Percentiles rank a stretch among this genome's conserved stretches.
These are phyloP conservation scores for Acanthisitta chloris DNA, from an alignment of 2,113 vertebrate species.

Conservation along the genomic window DNA sequence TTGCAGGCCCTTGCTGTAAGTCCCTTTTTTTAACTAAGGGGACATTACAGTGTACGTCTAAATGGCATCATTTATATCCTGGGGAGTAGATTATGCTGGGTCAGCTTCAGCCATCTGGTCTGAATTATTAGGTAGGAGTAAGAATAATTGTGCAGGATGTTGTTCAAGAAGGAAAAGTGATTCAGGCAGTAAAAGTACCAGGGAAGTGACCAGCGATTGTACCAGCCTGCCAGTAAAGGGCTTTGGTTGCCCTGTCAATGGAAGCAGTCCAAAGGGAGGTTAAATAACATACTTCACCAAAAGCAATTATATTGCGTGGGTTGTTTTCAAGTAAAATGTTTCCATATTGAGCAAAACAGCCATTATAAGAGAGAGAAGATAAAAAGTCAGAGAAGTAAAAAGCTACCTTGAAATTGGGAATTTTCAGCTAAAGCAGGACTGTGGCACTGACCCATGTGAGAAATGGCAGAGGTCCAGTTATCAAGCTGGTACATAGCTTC, in stretches of 20 bases:
- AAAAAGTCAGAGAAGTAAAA: neutral
- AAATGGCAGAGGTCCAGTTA: neutral
- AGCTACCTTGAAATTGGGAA: neutral
- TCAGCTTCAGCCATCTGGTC: conserved; percentile 54
- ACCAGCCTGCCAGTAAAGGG: conserved; percentile 20
- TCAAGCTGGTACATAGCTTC: neutral
- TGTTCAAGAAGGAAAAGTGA: conserved; percentile 17
- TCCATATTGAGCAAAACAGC: neutral
- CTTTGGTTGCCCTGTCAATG: neutral
- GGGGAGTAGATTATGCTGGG: conserved; percentile 50
- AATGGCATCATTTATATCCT: conserved; percentile 55
- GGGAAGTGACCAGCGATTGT: conserved; percentile 26
- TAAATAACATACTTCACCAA: conserved; percentile 7
- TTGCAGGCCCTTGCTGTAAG: conserved; percentile 17
- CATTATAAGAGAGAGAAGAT: neutral
- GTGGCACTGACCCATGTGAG: neutral
- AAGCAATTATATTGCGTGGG: neutral
- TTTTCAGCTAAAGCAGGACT: neutral
- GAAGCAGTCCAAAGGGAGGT: neutral
- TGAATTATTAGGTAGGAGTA: conserved; percentile 56
- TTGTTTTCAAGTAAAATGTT: neutral
- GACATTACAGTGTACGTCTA: conserved; percentile 24
- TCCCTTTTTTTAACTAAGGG: conserved; percentile 3
- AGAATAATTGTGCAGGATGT: neutral
- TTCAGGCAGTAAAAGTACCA: neutral